Base-by-base conservation (phyloP, 1,140 invertebrate species). In the Caenorhabditis remanei region DNA sequence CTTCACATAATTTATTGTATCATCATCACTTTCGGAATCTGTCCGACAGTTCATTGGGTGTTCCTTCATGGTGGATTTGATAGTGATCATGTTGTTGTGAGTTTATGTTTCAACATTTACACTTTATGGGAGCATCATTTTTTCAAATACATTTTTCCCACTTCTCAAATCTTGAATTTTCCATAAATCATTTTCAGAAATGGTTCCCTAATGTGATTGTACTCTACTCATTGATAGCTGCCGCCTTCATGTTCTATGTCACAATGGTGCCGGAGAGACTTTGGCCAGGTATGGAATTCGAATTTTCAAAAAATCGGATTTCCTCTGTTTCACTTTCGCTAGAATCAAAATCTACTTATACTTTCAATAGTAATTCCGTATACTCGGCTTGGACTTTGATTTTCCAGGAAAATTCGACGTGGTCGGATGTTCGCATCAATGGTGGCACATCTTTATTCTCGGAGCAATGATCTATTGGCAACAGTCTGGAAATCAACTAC, bases 11-110 rank as follows among this genome's bases (percentile, higher is more conserved):
- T 97, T 32, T 97, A 97, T 92, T 95, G 96, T 85, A 94, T 94
- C 7, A 96, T 97, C 95, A 96, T 96, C 4, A 95, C 95, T 19
- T 98, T 97, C 92, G 97, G 97, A n/a, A 95, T 98, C 0, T 93
- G 98, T 86, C 97, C 97, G 14, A 96, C 97, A 2, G 93, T 96
- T 40, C 97, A 98, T 92, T 99, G 97, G 97, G 95, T 96, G 0
- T 93, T 95, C 67, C 94, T 95, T 6, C 96, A 97, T 95, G 96
- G 96, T 24, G 96, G 97, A 4, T 94, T 96, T 90, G 95, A 95
- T 56, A 95, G 96, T 91, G 95, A 95, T 46, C 95, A 97, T 93
- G 93, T 85, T 46, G 93, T 63, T 21, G 82, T 85, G 87, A 55
- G 58, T 75, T 19, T 11, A 13, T 83, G 9, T 8, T 53, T n/a